Base-by-base conservation (phyloP, 2,113 vertebrate species). In the Megaceryle torquata region DNA sequence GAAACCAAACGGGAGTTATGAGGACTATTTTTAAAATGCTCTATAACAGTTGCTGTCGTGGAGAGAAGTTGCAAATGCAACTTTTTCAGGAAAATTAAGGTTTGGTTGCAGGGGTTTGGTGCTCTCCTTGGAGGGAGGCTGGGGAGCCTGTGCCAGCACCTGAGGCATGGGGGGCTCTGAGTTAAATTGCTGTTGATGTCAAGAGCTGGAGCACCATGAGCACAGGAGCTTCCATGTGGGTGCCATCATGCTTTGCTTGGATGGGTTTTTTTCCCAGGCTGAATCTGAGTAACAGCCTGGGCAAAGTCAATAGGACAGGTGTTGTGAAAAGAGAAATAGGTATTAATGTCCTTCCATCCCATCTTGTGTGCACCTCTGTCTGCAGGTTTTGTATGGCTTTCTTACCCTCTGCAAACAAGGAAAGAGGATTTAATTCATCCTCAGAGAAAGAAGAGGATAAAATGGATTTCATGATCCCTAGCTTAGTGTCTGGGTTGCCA, bases 151-250 rank as follows among this genome's bases (percentile, higher is more conserved):
- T 10, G 61, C 8, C 29, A 13, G 43, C 63, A 39, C 11, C 48
- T 2, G 9, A 15, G 24, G 37, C n/a, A 2, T 5, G 0, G 2
- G 19, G 8, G 26, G 25, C 43, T 70, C 3, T 22, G 26, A 19
- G 1, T 5, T 0, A 2, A 0, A 6, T 1, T 18, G 43, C 9
- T 37, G 20, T 15, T 11, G 57, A 5, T 48, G 71, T 65, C 2
- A 24, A 1, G 65, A 17, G 37, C 50, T 25, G 5, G 4, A 17
- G 48, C 56, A 9, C 31, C 1, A 11, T 14, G 13, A 24, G 65
- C 18, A 2, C 11, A 2, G 28, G 25, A 2, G 4, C 37, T 18
- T 6, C 31, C 69, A 3, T 8, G 61, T 63, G 26, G 25, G 3
- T 10, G 1, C 44, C 5, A 2, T 3, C 57, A 3, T 1, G 11